A percentile compares a stretch with the other conserved stretches of the same genome.
These are phyloP conservation scores for Pluvialis apricaria DNA, from an alignment of 2,113 vertebrate species.

Conservation along the genomic window DNA sequence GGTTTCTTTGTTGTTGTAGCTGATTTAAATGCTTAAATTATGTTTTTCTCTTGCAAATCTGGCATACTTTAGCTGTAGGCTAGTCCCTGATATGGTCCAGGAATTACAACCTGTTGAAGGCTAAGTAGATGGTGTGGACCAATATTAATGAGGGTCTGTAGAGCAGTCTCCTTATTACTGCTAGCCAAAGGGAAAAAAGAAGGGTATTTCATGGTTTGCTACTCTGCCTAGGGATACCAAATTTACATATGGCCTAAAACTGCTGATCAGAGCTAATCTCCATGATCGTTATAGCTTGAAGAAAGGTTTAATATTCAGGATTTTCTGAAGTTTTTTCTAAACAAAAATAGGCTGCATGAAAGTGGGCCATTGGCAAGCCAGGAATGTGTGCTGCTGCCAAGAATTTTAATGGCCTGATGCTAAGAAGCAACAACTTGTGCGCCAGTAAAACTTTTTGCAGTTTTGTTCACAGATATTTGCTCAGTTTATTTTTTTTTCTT, in stretches of 20 bases:
- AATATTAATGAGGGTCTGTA: neutral
- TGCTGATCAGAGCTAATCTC: slow-evolving; percentile 50
- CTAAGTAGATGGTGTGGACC: neutral
- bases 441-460: neutral
- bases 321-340: slow-evolving; percentile 24
- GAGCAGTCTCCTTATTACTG: neutral
- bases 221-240: neutral
- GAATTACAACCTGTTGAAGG: neutral
- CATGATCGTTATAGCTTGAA: slow-evolving; percentile 46
- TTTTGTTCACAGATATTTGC: neutral
- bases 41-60: slow-evolving; percentile 33
- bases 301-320: slow-evolving; percentile 44
- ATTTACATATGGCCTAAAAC: slow-evolving; percentile 55
- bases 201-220: neutral
- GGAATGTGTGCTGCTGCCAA: neutral
- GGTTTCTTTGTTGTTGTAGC: neutral
- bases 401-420: slow-evolving; percentile 8
- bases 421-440: neutral
- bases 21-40: neutral
- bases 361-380: slow-evolving; percentile 15
- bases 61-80: neutral
- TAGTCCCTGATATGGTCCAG: neutral
- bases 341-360: slow-evolving; percentile 35
- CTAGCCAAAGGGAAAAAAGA: neutral
- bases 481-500: neutral